Evolutionary conservation across 2,888 invertebrate species (phyloP), one percentile per base, ranked within the genome.

Genomic region (Bombyx huttoni): DNA sequence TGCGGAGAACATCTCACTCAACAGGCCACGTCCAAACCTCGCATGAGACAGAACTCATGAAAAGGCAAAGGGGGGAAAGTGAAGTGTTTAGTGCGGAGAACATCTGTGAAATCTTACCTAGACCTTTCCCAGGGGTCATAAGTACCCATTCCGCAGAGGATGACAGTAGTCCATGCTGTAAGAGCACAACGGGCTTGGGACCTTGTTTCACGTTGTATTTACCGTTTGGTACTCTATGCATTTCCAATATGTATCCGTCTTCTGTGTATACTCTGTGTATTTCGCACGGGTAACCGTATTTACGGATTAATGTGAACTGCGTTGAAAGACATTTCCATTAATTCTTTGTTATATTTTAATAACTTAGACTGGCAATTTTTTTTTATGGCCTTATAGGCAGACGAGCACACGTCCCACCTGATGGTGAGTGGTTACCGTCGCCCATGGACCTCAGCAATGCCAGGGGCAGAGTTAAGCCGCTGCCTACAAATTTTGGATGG

Each of bases 81-180:
- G n/a, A n/a, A n/a, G n/a, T n/a, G n/a, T n/a, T n/a, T n/a, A n/a
- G n/a, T n/a, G n/a, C n/a, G n/a, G n/a, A n/a, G n/a, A n/a, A n/a
- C n/a, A n/a, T n/a, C 24, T 24, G 5, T 24, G 24, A 34, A 46
- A 48, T 48, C 70, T 68, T 67, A 88, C 88, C 87, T 46, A 80
- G 78, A 68, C 89, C 92, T 68, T 92, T 91, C 52, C 90, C 89
- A 12, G 90, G 93, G 46, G 91, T 91, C 75, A 92, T 91, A 5
- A 94, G 82, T 7, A 96, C 90, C 94, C 94, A 97, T 75, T 94
- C 93, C 0, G 93, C 91, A 0, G 96, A 94, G 34, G 94, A 93
- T 0, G 92, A 91, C 2, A 95, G 75, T 1, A 98, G 82, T 0
- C 97, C 98, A 71, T 96, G 96, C 68, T 95, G 95, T 34, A 96